Evolutionary conservation across 2,113 vertebrate species (phyloP).

Genomic region (Erinaceus europaeus): DNA sequence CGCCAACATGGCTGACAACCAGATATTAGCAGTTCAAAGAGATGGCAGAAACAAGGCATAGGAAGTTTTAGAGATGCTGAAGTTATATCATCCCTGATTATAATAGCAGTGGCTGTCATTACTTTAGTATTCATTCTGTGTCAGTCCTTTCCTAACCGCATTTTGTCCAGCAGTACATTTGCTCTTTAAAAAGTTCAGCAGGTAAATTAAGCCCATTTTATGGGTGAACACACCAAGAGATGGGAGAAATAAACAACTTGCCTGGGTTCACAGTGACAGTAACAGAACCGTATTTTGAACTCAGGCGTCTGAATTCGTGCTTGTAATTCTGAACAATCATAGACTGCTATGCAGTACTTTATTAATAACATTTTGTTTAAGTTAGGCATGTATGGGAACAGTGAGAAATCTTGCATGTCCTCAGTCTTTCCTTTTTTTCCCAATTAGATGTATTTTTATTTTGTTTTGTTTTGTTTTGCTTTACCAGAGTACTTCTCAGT

Average conservation of each 20-base stretch:
- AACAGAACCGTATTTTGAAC: neutral
- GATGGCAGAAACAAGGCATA: neutral
- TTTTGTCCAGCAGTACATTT: neutral
- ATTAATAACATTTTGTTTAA: neutral
- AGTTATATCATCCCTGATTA: neutral
- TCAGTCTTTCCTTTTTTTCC: neutral
- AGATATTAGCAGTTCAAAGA: neutral
- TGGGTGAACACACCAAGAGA: neutral
- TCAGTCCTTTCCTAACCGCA: neutral
- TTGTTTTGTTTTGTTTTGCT: neutral
- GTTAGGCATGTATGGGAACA: neutral
- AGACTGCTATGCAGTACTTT: fast-evolving
- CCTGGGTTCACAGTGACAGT: neutral
- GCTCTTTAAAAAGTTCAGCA: neutral
- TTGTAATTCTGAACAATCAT: neutral
- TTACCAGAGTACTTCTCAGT: neutral
- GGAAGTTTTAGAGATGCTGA: neutral
- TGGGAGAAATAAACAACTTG: neutral
- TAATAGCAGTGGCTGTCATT: neutral
- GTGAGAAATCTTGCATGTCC: neutral
- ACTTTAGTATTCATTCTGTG: neutral
- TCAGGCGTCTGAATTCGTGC: too few relatives aligned
- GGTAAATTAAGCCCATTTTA: neutral
- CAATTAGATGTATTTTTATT: neutral
- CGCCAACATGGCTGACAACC: neutral